Base-by-base conservation (phyloP, 1,140 invertebrate genomes). In the Zaprionus capensis region DNA sequence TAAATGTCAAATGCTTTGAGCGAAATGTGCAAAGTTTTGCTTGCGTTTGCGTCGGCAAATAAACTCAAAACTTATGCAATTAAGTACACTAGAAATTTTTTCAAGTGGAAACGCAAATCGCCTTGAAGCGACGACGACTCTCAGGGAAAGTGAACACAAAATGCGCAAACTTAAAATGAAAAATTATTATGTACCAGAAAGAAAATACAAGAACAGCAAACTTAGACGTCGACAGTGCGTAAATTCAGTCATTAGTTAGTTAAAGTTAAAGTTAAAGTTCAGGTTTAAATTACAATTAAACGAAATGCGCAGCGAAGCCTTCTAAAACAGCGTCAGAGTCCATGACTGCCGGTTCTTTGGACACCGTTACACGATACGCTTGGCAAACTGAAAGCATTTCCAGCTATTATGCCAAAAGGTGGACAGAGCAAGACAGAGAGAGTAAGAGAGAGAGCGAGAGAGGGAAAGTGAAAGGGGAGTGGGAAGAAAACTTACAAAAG, bases 401-500 rank as follows among this genome's bases (percentile, higher is more conserved):
- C 15, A 56, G 12, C 53, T 15, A 9, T 38, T 51, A 51, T 2
- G 24, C 14, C 51, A 5, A 24, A 26, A 41, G 34, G 24, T 55
- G 46, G 17, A 5, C 22, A 22, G 15, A 14, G 31, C 44, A 55
- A 24, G 20, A 24, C 5, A 46, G n/a, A 0, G n/a, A 4, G 51
- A 51, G 17, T 12, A 51, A 62, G 53, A 38, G 14, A 15, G 34
- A 14, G 11, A 36, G 4, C 9, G 61, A 15, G 41, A 62, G 66
- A 14, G 11, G 1, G 11, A n/a, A 51, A 17, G 34, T 34, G 44
- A n/a, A 3, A 4, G 46, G 17, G 20, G 53, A 34, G 56, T 24
- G 78, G 69, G 64, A 3, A 36, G 66, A 71, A 71, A 80, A 72
- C 67, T 76, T 72, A 67, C 69, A 57, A 80, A 85, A 86, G 82